Evolutionary conservation across 2,797 vertebrate species (phyloP), one percentile per base, ranked within the genome.

Genomic region (Eptatretus atami): DNA sequence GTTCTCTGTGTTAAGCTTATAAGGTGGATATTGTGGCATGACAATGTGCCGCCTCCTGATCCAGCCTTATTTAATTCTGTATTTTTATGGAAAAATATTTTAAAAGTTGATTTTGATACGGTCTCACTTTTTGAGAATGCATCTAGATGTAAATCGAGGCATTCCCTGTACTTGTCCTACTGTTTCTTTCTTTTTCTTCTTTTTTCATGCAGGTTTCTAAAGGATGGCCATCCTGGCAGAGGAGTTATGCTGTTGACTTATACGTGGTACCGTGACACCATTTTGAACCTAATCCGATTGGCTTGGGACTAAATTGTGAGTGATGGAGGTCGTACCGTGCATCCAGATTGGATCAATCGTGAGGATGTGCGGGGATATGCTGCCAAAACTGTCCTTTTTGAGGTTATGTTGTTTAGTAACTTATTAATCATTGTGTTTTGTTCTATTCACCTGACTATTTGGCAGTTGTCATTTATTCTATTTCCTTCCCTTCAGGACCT

Each of bases 231-330:
- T 96, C 72, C 72, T 96, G 68, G 88, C 90, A 1, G 90, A 96
- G 73, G 93, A 88, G 68, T n/a, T 96, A 96, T 1, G 90, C 88
- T 0, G 88, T 95, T 69, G 90, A 96, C 75, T n/a, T 96, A 96
- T 71, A 84, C 85, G 10, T 96, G 90, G 90, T 96, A 95, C n/a
- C 6, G 90, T 96, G 90, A 96, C 67, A 96, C 88, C 63, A 93
- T 96, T 68, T 73, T 96, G 25, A 94, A 92, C 73, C 78, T 96
- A 65, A 96, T 96, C 70, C 85, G 90, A 65, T 79, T 96, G 1
- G 90, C 90, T 0, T 88, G 90, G 0, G 90, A 96, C 75, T 81
- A 95, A n/a, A n/a, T n/a, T 0, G 87, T 96, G 69, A 95, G 90
- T 2, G 88, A 95, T n/a, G 69, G 90, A 96, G 68, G 90, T 96